A percentile compares a stretch with the other conserved stretches of the same genome.
These are phyloP conservation scores for Bombylius major DNA, from an alignment of 2,888 invertebrate species.

Conservation along the genomic window DNA sequence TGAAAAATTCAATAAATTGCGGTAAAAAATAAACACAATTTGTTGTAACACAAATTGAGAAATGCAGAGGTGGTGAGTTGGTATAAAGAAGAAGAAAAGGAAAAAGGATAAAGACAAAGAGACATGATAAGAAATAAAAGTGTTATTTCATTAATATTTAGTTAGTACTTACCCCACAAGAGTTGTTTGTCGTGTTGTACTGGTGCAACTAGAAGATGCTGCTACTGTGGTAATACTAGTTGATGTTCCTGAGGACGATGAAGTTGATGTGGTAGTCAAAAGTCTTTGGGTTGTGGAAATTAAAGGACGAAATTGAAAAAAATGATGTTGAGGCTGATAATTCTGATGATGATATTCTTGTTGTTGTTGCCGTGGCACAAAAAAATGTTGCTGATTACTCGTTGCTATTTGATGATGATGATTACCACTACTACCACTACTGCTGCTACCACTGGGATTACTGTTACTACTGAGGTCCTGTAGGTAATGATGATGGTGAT, in stretches of 20 bases:
- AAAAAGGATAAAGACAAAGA: no score
- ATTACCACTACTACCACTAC: not conserved
- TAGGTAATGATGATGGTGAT: conserved; percentile 6
- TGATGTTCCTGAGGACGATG: conserved; percentile 12
- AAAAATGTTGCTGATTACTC: no score
- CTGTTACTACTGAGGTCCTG: conserved; percentile 3
- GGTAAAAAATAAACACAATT: not conserved
- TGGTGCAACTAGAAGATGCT: not conserved
- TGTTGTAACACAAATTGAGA: no score
- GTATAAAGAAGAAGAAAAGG: no score
- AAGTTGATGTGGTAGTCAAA: conserved; percentile 10
- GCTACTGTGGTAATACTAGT: conserved; percentile 9
- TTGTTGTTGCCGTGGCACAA: conserved; percentile 5
- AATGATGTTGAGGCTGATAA: conserved; percentile 12
- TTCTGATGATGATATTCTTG: conserved; percentile 15
- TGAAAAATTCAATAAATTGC: not conserved
- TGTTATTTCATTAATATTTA: no score
- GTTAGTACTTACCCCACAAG: not conserved
- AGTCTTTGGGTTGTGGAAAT: conserved; percentile 8
- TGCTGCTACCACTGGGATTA: not conserved
- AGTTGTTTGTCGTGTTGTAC: conserved; percentile 1
- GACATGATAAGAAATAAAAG: no score
- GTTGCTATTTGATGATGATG: not conserved
- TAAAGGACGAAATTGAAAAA: conserved; percentile 3
- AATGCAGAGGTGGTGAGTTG: no score